Evolutionary conservation across 2,797 vertebrate species (phyloP), one percentile per base, ranked within the genome.

Genomic region (Limnodromus scolopaceus): DNA sequence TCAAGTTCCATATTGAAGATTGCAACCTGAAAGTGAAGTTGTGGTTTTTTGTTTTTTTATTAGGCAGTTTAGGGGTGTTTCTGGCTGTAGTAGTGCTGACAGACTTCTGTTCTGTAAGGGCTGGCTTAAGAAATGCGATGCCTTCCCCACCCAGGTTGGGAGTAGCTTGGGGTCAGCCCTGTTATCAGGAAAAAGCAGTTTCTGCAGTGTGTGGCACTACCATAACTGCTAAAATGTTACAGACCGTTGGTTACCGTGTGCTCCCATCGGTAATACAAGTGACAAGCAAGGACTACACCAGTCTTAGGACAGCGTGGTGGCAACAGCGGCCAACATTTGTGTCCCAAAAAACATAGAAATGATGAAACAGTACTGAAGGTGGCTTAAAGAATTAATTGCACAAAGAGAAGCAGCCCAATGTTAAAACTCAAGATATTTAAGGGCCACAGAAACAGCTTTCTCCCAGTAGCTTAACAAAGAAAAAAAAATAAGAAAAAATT

Each of bases 181-280:
- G 6, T 20, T 68, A 16, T 4, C n/a, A 16, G 66, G 41, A 69
- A 22, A 24, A 2, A 3, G 68, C 63, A 28, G 78, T 41, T 71
- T 66, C 51, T 78, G 53, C 61, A 1, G 11, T 4, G 11, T 4
- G 46, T 48, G 65, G 41, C 69, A 45, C 3, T 46, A 9, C 11
- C 32, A 38, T 34, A 63, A 27, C 64, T 38, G 32, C 51, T 75
- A 3, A 28, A 9, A 1, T 6, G 81, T 32, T 22, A 22, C 11
- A 38, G 16, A 13, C 4, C 2, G 8, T 2, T 11, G 7, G 12
- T 48, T 80, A 4, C 51, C 12, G 1, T 43, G 39, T 28, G 63
- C 28, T 84, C 55, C 64, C 25, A 0, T 2, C 7, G 46, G 49
- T 16, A 6, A 25, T 18, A 5, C 0, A 6, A 63, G 12, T 9